A percentile compares a stretch with the other conserved stretches of the same genome.
Evolutionary conservation across 2,113 vertebrate genomes (phyloP).

Genomic region (Heloderma charlesbogerti): DNA sequence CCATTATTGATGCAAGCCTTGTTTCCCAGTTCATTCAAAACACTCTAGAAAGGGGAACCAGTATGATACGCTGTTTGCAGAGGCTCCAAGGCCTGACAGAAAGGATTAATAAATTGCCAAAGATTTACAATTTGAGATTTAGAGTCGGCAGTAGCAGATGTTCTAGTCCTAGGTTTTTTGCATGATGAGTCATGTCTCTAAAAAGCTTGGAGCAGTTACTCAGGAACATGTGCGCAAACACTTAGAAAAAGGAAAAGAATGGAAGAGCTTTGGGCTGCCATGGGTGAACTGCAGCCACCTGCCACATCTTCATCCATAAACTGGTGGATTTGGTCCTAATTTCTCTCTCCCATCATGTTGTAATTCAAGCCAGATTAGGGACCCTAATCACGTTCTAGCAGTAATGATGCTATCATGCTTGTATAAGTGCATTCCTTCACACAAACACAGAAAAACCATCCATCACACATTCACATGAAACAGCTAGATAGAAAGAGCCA

Average conservation of each 20-base stretch:
- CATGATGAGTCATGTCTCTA: background rate
- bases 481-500: background rate
- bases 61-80: background rate
- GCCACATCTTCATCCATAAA: too few relatives aligned
- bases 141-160: background rate
- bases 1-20: accelerated
- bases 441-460: background rate
- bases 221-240: background rate
- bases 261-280: background rate
- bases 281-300: background rate
- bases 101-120: accelerated
- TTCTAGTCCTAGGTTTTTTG: background rate
- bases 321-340: background rate
- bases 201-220: background rate
- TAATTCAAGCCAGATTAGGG: background rate
- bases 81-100: background rate
- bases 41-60: background rate
- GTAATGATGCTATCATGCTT: background rate
- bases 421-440: background rate
- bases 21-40: accelerated
- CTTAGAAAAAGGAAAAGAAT: background rate
- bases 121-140: background rate
- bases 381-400: background rate
- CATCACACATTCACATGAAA: background rate
- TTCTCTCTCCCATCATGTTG: background rate